Base-by-base conservation (phyloP, 2,888 invertebrate species). In the Pollenia amentaria region DNA sequence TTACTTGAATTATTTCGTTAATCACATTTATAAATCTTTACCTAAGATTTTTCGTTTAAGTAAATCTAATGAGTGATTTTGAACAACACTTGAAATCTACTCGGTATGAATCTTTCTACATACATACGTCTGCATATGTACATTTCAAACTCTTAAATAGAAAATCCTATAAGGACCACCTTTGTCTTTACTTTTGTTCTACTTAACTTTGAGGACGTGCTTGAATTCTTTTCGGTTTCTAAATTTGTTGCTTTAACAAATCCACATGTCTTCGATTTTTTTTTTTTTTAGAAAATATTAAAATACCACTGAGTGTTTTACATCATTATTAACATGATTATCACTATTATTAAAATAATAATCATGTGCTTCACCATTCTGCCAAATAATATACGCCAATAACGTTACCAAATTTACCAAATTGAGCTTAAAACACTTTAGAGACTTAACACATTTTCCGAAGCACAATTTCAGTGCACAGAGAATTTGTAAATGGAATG, bases 381-480 rank as follows among this genome's bases (percentile, higher is more conserved):
- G 29, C 12, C 6, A 67, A 57, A 67, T 29, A 29, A 29, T 57
- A 42, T 29, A 42, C 4, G 21, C 76, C 46, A 65, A 65, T 29
- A 16, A 44, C 44, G 21, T 44, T 46, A 16, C 44, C 11, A 55
- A 48, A 73, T 57, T 73, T 67, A 65, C 57, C 57, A 82, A 81
- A 81, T 81, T 67, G 80, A 73, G 80, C 73, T 73, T 73, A 21
- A 73, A 60, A 69, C 18, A 69, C 75, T 75, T 57, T 11, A 60
- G 81, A 65, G 73, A 81, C 38, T 81, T 65, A 75, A 67, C 73
- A 81, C 51, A 67, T 48, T 38, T 53, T 16, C 11, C n/a, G 12
- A n/a, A 18, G 21, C 11, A 29, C 18, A 67, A n/a, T 29, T 55
- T 46, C 21, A 38, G 65, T 46, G 38, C n/a, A 8, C 18, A 48